Evolutionary conservation across 2,797 vertebrate species (phyloP).

Genomic region (Tenualosa ilisha): DNA sequence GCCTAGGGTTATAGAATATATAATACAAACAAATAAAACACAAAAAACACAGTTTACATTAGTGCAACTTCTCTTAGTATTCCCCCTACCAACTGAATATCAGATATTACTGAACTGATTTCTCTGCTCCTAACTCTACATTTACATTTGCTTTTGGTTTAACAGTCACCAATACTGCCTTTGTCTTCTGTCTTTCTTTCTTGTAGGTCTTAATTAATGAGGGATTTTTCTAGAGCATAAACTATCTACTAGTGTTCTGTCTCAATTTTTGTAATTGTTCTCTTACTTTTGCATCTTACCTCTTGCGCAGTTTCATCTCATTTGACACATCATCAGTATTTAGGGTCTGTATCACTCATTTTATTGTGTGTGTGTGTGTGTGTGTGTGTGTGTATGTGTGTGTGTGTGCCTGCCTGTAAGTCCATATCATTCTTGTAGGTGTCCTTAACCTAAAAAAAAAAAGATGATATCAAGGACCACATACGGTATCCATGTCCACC

Average conservation of each 20-base stretch:
- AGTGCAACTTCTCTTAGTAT: too few species aligned
- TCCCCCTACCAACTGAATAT: background rate
- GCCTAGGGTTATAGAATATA: too few species aligned
- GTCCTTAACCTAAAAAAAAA: background rate
- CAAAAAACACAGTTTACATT: background rate
- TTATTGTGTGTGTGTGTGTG: background rate
- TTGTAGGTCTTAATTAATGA: background rate
- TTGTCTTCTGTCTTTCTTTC: background rate
- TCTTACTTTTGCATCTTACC: background rate
- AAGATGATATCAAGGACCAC: background rate
- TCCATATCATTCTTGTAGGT: background rate
- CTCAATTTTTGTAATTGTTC: slow-evolving; percentile 15
- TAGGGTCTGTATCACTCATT: too few species aligned
- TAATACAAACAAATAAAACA: background rate
- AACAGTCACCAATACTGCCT: slow-evolving; percentile 18
- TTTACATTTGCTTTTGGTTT: background rate
- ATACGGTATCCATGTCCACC: background rate
- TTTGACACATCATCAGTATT: background rate
- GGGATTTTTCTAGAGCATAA: background rate
- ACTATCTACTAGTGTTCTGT: background rate
- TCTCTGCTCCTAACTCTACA: background rate
- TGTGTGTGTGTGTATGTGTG: too few species aligned
- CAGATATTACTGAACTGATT: background rate
- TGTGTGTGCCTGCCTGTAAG: too few species aligned
- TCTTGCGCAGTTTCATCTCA: background rate